Percentiles rank a stretch among this genome's conserved stretches.
Evolutionary conservation across 2,888 invertebrate genomes (phyloP).

Genomic region (Saturnia pavonia): DNA sequence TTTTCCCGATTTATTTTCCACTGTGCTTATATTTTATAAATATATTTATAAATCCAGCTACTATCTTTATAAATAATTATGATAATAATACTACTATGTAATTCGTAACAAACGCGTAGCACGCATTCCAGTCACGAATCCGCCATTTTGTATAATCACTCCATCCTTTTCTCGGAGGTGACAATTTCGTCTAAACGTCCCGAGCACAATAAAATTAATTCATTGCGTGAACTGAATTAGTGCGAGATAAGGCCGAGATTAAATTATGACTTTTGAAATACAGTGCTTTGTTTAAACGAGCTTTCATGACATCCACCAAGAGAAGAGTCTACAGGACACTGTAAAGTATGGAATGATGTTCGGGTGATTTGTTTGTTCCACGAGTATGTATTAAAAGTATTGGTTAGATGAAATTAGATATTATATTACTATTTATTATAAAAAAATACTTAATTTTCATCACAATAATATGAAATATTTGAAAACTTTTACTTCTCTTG

Average conservation of each 20-base stretch:
- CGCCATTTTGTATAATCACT: slow-evolving; percentile 24
- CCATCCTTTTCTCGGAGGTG: slow-evolving; percentile 31
- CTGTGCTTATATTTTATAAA: no score
- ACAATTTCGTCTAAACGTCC: slow-evolving; percentile 38
- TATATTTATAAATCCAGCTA: no score
- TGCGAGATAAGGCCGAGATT: slow-evolving; percentile 34
- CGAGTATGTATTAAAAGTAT: no score
- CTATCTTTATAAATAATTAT: background rate
- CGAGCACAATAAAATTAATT: slow-evolving; percentile 39
- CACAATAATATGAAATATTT: no score
- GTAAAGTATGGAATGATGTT: background rate
- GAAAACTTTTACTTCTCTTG: no score
- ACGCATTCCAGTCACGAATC: slow-evolving; percentile 19
- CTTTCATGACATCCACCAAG: background rate
- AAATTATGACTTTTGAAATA: background rate
- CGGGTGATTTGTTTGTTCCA: no score
- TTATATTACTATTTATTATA: no score
- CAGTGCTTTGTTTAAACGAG: background rate
- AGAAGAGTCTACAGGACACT: background rate
- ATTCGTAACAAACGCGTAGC: slow-evolving; percentile 1
- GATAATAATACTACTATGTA: background rate
- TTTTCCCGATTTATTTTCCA: no score
- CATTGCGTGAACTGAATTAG: slow-evolving; percentile 43
- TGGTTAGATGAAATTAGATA: no score
- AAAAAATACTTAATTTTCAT: no score